A percentile compares a stretch with the other conserved stretches of the same genome.
Conservation (phyloP, 64 coral and sea anemone species). For the Orbicella faveolata region DNA sequence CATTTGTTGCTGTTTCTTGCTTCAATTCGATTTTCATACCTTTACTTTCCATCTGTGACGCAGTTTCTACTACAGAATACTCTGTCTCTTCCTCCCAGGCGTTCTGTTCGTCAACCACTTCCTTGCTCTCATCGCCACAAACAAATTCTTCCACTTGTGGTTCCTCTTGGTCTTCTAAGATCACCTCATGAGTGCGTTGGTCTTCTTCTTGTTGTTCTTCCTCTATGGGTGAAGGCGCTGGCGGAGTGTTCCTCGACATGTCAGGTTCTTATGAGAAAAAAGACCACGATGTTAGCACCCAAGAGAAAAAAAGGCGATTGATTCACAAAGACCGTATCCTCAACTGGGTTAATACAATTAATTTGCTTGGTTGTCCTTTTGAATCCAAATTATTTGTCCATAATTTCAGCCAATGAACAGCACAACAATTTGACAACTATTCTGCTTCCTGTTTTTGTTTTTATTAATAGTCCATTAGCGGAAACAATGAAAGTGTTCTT, state of each 20-base stretch:
- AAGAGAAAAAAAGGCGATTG: neutral
- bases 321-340: neutral
- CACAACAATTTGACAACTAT: neutral
- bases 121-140: slow-evolving; percentile 17
- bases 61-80: slow-evolving; percentile 12
- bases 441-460: neutral
- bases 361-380: neutral
- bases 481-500: neutral
- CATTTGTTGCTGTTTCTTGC: neutral
- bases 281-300: neutral
- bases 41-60: slow-evolving; percentile 23
- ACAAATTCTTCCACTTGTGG: slow-evolving; percentile 21
- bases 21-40: neutral
- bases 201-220: neutral
- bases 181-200: neutral
- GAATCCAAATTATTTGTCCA: neutral
- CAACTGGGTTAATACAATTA: neutral
- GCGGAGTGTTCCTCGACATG: neutral
- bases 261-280: neutral
- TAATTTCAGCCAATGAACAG: neutral
- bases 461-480: neutral
- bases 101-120: slow-evolving; percentile 19
- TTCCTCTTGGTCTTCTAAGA: slow-evolving; percentile 43
- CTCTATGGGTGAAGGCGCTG: neutral
- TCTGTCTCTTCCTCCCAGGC: slow-evolving; percentile 59